phyloP scores from a whole-genome alignment of 2,888 invertebrate genomes.

The Euphydryas editha region DNA sequence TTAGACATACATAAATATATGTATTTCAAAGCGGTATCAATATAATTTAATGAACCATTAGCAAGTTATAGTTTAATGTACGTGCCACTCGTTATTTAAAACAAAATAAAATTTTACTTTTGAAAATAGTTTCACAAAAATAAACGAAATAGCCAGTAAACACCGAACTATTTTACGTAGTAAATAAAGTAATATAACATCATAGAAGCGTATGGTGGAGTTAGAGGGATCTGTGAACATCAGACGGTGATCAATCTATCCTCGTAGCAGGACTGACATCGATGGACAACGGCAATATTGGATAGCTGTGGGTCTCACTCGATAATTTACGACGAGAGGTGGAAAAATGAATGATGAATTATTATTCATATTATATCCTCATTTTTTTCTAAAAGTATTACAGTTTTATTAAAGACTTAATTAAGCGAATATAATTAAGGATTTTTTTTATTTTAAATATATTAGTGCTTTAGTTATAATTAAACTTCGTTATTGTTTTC shows the following conservation, averaged over 20 bases:
- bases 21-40: no score
- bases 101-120: not conserved
- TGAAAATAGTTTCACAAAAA: slow-evolving; percentile 13
- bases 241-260: slow-evolving; percentile 75
- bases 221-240: slow-evolving; percentile 52
- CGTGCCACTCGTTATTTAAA: not conserved
- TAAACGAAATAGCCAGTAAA: slow-evolving; percentile 8
- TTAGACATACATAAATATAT: no score
- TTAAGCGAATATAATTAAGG: not conserved
- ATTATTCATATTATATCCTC: slow-evolving; percentile 15
- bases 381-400: not conserved
- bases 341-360: slow-evolving; percentile 14
- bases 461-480: no score
- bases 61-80: not conserved
- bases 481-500: no score
- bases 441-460: no score
- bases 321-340: slow-evolving; percentile 22
- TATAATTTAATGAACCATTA: not conserved
- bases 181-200: slow-evolving; percentile 15
- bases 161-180: not conserved
- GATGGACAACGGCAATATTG: slow-evolving; percentile 72
- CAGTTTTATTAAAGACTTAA: not conserved
- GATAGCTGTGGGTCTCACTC: slow-evolving; percentile 51
- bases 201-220: slow-evolving; percentile 21
- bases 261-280: slow-evolving; percentile 64